Evolutionary conservation across 2,113 vertebrate species (phyloP).

Genomic region (Gopherus flavomarginatus): DNA sequence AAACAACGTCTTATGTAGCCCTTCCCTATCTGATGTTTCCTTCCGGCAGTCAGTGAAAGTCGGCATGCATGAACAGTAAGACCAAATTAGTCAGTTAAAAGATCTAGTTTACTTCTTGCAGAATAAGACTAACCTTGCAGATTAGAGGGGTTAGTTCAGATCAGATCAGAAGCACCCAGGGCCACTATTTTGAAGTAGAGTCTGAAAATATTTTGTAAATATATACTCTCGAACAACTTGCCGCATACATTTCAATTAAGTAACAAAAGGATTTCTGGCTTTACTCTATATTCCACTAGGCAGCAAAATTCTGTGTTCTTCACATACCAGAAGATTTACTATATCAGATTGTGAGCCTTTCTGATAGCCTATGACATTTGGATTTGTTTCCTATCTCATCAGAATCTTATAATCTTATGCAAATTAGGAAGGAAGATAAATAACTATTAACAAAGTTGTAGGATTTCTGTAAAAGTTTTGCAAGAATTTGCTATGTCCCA

Average conservation of each 20-base stretch:
- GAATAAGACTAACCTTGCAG: slow-evolving; percentile 23
- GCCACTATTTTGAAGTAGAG: slow-evolving; percentile 8
- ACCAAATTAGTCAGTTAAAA: slow-evolving; percentile 8
- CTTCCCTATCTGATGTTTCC: background rate
- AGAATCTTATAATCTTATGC: background rate
- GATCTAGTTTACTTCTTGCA: slow-evolving; percentile 20
- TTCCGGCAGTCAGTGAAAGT: background rate
- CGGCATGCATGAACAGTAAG: background rate
- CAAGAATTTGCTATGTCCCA: background rate
- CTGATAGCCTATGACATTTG: background rate
- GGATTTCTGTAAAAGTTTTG: rapidly evolving
- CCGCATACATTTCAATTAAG: background rate
- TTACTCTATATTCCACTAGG: background rate
- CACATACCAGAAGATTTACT: background rate
- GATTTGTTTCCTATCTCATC: background rate
- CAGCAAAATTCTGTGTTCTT: background rate
- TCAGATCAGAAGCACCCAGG: background rate
- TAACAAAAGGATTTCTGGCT: background rate
- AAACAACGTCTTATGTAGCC: background rate
- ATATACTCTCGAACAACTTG: background rate
- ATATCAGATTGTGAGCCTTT: background rate
- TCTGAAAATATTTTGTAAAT: background rate
- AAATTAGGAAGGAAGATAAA: background rate
- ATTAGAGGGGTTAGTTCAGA: slow-evolving; percentile 31
- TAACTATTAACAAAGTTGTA: background rate